Evolutionary conservation across 2,113 vertebrate species (phyloP).

Genomic region (Bothrops jararaca): DNA sequence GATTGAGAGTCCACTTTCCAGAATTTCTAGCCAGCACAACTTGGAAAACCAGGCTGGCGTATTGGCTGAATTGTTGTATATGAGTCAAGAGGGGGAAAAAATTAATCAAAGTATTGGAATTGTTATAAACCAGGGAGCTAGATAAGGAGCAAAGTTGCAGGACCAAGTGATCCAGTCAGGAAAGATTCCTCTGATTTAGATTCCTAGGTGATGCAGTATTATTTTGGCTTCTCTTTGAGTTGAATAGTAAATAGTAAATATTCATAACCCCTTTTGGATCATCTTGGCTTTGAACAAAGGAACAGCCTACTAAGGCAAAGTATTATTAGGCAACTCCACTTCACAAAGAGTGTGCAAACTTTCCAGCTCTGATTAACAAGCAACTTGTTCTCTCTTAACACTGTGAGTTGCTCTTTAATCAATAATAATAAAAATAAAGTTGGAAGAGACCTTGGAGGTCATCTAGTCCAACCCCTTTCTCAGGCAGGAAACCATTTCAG

Average conservation of each 20-base stretch:
- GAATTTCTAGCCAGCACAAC: neutral
- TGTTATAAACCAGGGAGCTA: neutral
- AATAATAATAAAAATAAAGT: neutral
- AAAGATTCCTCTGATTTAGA: too few species aligned
- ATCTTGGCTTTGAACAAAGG: neutral
- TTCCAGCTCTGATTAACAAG: neutral
- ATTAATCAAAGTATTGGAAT: neutral
- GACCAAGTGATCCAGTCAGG: neutral
- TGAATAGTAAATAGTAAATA: neutral
- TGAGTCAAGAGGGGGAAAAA: neutral
- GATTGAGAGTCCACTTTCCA: neutral
- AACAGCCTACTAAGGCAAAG: neutral
- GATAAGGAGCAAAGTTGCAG: too few species aligned
- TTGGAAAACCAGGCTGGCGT: neutral
- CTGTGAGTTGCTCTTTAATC: neutral
- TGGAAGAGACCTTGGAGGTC: too few species aligned
- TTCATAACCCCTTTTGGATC: neutral
- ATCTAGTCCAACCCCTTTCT: too few species aligned
- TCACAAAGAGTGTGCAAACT: neutral
- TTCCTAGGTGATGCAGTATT: neutral
- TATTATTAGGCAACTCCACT: neutral
- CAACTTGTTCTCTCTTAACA: neutral
- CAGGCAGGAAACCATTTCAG: too few species aligned
- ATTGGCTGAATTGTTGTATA: neutral
- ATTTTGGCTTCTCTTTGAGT: neutral